phyloP scores from a whole-genome alignment of 2,113 vertebrate species.

The Thunnus maccoyii region DNA sequence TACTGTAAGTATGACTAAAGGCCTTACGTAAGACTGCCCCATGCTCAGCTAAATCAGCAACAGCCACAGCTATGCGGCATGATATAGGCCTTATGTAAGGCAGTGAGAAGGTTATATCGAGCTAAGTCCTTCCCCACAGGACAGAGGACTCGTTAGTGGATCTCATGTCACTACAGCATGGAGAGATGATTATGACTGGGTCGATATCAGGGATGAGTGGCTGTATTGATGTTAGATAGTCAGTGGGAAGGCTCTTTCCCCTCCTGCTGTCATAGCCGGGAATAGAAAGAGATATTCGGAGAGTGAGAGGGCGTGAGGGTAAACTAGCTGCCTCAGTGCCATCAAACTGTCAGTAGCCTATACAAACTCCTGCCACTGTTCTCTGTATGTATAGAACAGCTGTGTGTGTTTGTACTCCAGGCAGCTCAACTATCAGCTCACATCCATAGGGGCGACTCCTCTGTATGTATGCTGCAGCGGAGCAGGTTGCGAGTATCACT shows the following conservation, averaged over 20 bases:
- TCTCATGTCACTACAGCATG: slow-evolving; percentile 34
- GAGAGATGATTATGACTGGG: slow-evolving; percentile 63
- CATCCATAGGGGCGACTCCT: neutral
- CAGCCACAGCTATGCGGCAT: slow-evolving; percentile 56
- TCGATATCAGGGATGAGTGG: slow-evolving; percentile 65
- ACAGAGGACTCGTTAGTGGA: slow-evolving; percentile 50
- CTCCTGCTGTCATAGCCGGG: slow-evolving; percentile 22
- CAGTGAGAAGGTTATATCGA: slow-evolving; percentile 11
- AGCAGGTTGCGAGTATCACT: slow-evolving; percentile 44
- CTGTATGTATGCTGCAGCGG: neutral
- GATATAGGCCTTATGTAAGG: slow-evolving; percentile 61
- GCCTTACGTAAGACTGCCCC: slow-evolving; percentile 62
- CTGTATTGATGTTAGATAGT: slow-evolving; percentile 59
- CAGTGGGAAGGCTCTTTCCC: slow-evolving; percentile 29
- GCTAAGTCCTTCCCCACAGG: slow-evolving; percentile 49
- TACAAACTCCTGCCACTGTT: slow-evolving; percentile 12
- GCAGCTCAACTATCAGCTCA: slow-evolving; percentile 42
- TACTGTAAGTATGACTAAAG: slow-evolving; percentile 55
- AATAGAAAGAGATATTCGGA: slow-evolving; percentile 31
- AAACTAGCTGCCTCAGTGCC: slow-evolving; percentile 3
- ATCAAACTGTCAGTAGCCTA: slow-evolving; percentile 5
- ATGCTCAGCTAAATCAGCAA: slow-evolving; percentile 60
- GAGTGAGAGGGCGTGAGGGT: slow-evolving; percentile 13
- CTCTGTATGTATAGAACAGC: slow-evolving; percentile 22
- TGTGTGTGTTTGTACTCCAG: slow-evolving; percentile 38